phyloP scores from a whole-genome alignment of 2,113 vertebrate species.

The Tupaia tana region DNA sequence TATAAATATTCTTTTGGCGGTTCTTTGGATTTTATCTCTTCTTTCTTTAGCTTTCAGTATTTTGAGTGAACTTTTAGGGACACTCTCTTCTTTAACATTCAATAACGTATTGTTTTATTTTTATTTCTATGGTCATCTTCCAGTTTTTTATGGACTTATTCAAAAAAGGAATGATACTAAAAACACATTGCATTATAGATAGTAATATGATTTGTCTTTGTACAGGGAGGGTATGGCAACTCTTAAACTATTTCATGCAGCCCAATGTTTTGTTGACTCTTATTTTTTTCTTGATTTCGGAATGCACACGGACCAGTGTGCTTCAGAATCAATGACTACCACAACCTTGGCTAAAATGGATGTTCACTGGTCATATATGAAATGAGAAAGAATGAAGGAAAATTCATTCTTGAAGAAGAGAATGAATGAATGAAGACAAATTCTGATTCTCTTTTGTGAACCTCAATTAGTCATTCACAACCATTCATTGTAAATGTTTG shows the following conservation, averaged over 20 bases:
- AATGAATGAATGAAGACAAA: neutral
- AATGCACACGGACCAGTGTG: neutral
- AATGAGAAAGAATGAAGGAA: neutral
- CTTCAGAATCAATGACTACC: neutral
- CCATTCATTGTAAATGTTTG: neutral
- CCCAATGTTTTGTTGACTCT: neutral
- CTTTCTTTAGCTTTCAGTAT: neutral
- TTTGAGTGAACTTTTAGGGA: neutral
- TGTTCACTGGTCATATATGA: neutral
- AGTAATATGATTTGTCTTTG: neutral
- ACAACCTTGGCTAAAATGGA: neutral
- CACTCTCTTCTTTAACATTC: neutral
- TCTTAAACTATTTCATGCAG: neutral
- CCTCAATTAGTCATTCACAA: neutral
- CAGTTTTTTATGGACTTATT: neutral
- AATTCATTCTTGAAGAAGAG: neutral
- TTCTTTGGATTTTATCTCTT: neutral
- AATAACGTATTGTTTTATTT: neutral
- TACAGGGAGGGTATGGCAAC: neutral
- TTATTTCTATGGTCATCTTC: neutral
- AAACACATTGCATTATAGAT: neutral
- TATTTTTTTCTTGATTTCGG: neutral
- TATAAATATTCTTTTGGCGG: neutral
- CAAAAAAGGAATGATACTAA: neutral
- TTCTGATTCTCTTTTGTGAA: neutral